Conservation (phyloP, 2,888 invertebrate genomes). For the Ophioninae sp. region DNA sequence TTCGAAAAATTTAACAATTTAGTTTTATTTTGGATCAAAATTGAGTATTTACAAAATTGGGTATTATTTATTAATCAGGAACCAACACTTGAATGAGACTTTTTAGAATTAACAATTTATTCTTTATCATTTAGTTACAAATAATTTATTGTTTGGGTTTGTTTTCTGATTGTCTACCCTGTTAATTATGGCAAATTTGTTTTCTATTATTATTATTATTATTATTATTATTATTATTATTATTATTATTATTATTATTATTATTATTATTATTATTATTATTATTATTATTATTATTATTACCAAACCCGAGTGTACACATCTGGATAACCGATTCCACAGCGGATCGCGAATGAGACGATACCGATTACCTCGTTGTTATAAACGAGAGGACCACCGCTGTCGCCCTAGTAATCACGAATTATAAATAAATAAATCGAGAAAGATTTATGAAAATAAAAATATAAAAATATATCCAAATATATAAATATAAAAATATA, state of each 20-base stretch:
- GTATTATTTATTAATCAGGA: background rate
- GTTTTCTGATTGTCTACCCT: background rate
- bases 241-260: background rate
- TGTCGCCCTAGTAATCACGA: slow-evolving; percentile 59
- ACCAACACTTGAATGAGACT: background rate
- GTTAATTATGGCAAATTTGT: background rate
- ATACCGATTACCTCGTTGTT: slow-evolving; percentile 60
- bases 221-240: background rate
- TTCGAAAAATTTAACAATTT: no score
- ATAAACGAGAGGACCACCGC: slow-evolving; percentile 64
- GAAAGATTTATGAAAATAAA: background rate
- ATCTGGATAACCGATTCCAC: slow-evolving; percentile 60
- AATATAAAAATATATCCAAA: background rate
- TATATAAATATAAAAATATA: background rate
- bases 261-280: background rate
- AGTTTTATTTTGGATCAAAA: background rate
- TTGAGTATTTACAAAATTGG: background rate
- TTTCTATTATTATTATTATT: background rate
- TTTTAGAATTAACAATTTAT: background rate
- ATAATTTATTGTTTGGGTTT: background rate
- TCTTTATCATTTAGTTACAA: background rate
- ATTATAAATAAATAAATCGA: background rate
- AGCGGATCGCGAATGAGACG: slow-evolving; percentile 55
- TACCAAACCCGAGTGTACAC: slow-evolving; percentile 59
- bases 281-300: background rate